A percentile compares a stretch with the other conserved stretches of the same genome.
Evolutionary conservation across 1,140 invertebrate species (phyloP).

Genomic region (Cydia fagiglandana): DNA sequence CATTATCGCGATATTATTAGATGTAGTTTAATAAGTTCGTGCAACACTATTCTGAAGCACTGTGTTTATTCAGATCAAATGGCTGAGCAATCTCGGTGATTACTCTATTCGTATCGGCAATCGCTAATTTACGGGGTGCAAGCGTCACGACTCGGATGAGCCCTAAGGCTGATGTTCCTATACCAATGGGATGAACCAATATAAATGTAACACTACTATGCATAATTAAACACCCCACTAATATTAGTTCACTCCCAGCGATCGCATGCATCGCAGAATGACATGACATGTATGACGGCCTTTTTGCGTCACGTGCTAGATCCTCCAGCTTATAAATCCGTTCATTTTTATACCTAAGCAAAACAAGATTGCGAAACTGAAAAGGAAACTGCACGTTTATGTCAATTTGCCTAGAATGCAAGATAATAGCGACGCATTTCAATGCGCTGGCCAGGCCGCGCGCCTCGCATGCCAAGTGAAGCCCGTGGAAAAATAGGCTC

Average conservation of each 20-base stretch:
- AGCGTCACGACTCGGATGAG: conserved; percentile 16
- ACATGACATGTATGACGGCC: conserved; percentile 34
- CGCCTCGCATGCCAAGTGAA: conserved; percentile 47
- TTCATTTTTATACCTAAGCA: conserved; percentile 42
- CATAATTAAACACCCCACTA: neutral
- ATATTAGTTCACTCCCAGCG: neutral
- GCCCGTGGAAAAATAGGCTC: conserved; percentile 38
- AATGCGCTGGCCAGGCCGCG: conserved; percentile 34
- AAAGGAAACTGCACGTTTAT: conserved; percentile 32
- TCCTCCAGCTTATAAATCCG: conserved; percentile 2
- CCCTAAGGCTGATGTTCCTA: neutral
- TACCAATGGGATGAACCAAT: neutral
- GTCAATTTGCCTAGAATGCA: conserved; percentile 33
- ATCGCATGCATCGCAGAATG: neutral
- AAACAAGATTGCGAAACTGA: conserved; percentile 35
- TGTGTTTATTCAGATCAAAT: conserved; percentile 30
- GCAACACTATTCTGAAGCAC: conserved; percentile 8
- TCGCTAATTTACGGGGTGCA: conserved; percentile 23
- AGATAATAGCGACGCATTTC: conserved; percentile 37
- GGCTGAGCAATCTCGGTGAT: conserved; percentile 13
- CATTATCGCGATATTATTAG: neutral
- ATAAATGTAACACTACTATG: neutral
- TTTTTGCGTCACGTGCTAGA: conserved; percentile 38
- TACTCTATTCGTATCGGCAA: conserved; percentile 19
- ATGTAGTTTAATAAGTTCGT: neutral